phyloP scores from a whole-genome alignment of 2,113 vertebrate species.

The Acanthochromis polyacanthus region DNA sequence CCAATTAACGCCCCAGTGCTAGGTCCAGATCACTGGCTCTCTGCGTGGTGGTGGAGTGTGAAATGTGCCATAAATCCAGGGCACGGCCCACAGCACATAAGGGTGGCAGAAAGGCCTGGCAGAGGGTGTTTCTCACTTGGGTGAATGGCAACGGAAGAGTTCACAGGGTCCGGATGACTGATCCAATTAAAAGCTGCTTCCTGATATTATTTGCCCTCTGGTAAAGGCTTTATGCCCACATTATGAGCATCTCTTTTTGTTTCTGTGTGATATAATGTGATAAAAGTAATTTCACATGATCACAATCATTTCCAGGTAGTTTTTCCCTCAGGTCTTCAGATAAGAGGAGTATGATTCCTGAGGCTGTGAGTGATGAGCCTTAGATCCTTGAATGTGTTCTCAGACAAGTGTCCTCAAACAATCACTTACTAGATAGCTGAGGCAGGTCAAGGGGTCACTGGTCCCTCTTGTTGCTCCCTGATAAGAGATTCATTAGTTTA shows the following conservation, averaged over 20 bases:
- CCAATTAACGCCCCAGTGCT: slow-evolving; percentile 79
- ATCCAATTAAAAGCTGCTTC: slow-evolving; percentile 51
- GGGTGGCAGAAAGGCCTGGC: slow-evolving; percentile 72
- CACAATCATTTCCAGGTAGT: not conserved
- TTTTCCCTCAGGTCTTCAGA: not conserved
- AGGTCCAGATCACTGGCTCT: slow-evolving; percentile 77
- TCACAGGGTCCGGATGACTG: slow-evolving; percentile 50
- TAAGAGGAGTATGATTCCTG: slow-evolving; percentile 1
- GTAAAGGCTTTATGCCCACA: slow-evolving; percentile 23
- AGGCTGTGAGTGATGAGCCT: slow-evolving; percentile 45
- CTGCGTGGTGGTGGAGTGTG: slow-evolving; percentile 75
- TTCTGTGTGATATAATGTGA: not conserved
- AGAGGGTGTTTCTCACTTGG: slow-evolving; percentile 59
- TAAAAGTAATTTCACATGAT: slow-evolving; percentile 18
- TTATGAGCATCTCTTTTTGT: slow-evolving; percentile 7
- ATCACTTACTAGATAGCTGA: slow-evolving; percentile 70
- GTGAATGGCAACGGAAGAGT: slow-evolving; percentile 60
- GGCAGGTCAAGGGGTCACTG: slow-evolving; percentile 64
- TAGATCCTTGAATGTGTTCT: slow-evolving; percentile 56
- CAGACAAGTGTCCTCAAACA: slow-evolving; percentile 72
- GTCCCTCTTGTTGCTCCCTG: slow-evolving; percentile 72
- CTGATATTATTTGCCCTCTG: slow-evolving; percentile 20
- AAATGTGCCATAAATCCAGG: slow-evolving; percentile 84
- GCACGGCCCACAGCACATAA: slow-evolving; percentile 70
- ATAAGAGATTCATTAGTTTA: slow-evolving; percentile 75